Evolutionary conservation across 1,140 invertebrate species (phyloP).

Genomic region (Goniozus legneri): DNA sequence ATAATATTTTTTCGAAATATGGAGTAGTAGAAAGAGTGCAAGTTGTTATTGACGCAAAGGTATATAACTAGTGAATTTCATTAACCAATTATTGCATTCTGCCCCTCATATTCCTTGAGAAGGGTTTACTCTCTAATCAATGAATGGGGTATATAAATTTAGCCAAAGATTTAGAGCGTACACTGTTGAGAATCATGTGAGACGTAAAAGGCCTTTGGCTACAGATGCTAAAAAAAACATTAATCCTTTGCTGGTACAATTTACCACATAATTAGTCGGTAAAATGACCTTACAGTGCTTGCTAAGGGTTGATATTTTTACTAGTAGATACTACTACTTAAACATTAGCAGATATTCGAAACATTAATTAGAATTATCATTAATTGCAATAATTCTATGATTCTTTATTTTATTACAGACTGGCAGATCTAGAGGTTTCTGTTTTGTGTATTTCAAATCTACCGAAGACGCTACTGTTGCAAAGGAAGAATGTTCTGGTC

Average conservation of each 20-base stretch:
- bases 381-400: slow-evolving; percentile 2
- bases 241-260: too few species aligned
- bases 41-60: slow-evolving; percentile 94
- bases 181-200: slow-evolving; percentile 29
- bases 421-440: slow-evolving; percentile 90
- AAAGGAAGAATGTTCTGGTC: slow-evolving; percentile 89
- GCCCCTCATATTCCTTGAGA: too few species aligned
- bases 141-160: slow-evolving; percentile 32
- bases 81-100: too few species aligned
- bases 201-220: slow-evolving; percentile 48
- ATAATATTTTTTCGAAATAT: slow-evolving; percentile 90
- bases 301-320: too few species aligned
- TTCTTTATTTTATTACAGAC: slow-evolving; percentile 59
- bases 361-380: background rate
- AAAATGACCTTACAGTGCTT: too few species aligned
- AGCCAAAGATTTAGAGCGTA: slow-evolving; percentile 48
- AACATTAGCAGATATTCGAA: too few species aligned
- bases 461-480: slow-evolving; percentile 89
- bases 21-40: slow-evolving; percentile 91
- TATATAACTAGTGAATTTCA: too few species aligned
- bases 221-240: slow-evolving; percentile 33
- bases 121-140: slow-evolving; percentile 1
- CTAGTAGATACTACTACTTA: too few species aligned
- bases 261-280: too few species aligned
- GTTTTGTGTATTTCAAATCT: slow-evolving; percentile 93